These are phyloP conservation scores for Ageneiosus marmoratus DNA, from an alignment of 2,113 vertebrate species.

Conservation along the genomic window DNA sequence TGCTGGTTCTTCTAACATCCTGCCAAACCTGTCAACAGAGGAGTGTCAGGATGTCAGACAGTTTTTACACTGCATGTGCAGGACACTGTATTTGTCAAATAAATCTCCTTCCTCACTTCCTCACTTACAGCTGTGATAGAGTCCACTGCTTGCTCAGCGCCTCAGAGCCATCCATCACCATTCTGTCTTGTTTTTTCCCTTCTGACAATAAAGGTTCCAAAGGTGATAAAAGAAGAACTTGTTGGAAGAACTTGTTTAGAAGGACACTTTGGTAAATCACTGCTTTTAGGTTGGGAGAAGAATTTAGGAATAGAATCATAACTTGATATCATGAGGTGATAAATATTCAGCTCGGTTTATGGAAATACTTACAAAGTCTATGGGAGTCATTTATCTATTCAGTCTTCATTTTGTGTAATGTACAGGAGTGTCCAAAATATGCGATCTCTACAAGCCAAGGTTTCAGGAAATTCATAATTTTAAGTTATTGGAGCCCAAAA, in stretches of 20 bases:
- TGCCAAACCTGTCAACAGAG: constrained; percentile 63
- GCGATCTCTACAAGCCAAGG: neutral
- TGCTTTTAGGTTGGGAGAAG: constrained; percentile 59
- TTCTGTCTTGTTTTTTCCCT: constrained; percentile 34
- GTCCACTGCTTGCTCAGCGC: constrained; percentile 57
- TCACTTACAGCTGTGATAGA: constrained; percentile 58
- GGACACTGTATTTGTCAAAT: constrained; percentile 63
- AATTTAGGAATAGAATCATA: neutral
- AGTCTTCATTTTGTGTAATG: neutral
- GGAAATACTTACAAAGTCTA: neutral
- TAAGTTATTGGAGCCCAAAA: neutral
- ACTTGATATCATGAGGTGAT: neutral
- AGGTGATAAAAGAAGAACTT: constrained; percentile 13
- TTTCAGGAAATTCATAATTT: neutral
- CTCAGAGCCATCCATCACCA: constrained; percentile 55
- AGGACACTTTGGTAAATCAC: constrained; percentile 22
- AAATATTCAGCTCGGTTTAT: neutral
- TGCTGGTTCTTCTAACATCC: constrained; percentile 49
- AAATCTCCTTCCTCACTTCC: constrained; percentile 56
- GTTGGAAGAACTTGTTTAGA: constrained; percentile 32
- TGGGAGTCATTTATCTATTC: neutral
- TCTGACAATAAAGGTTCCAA: neutral
- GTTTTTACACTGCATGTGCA: constrained; percentile 57
- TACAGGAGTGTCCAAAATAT: neutral
- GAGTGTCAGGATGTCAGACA: constrained; percentile 62